Evolutionary conservation across 2,888 invertebrate species (phyloP), one percentile per base, ranked within the genome.

Genomic region (Drosophila fungiperda): DNA sequence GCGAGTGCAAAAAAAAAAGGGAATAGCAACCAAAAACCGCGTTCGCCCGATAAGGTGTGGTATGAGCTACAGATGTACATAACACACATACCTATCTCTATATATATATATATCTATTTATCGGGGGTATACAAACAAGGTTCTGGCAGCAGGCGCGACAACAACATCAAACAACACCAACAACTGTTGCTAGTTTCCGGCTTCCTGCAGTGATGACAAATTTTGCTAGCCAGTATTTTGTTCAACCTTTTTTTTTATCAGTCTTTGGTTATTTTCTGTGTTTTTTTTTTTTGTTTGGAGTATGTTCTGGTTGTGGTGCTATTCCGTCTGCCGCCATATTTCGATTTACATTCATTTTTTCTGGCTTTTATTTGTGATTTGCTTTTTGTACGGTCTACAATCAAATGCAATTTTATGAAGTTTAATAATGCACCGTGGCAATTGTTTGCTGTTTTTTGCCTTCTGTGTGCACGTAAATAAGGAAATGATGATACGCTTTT

Each of bases 111-210:
- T 38, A 48, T 38, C 9, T 12, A 29, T 35, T 5, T 12, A 1
- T n/a, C 38, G 42, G 62, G 53, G 67, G 38, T 12, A 36, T 29
- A 60, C 70, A 77, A 77, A 80, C 62, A 86, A 84, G 83, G 76
- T 81, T 84, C 67, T 75, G 82, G 70, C 83, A 80, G 53, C 82
- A 75, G 79, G 71, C 83, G 68, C 66, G 72, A 72, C 80, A 75
- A 61, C 60, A 67, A 35, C 68, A 68, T 48, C 60, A 73, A 15
- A 68, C 76, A 68, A 20, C 66, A 69, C 68, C 76, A 73, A 52
- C 74, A 80, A 89, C 85, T 87, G 90, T 84, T 84, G 82, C 87
- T 82, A 89, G 88, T 82, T 90, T 90, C 90, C 89, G 87, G 82
- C 73, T 89, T 89, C 90, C 89, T 76, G 86, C 79, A 67, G 88